Conservation (phyloP, 2,888 invertebrate species). For the Tetropium fuscum region DNA sequence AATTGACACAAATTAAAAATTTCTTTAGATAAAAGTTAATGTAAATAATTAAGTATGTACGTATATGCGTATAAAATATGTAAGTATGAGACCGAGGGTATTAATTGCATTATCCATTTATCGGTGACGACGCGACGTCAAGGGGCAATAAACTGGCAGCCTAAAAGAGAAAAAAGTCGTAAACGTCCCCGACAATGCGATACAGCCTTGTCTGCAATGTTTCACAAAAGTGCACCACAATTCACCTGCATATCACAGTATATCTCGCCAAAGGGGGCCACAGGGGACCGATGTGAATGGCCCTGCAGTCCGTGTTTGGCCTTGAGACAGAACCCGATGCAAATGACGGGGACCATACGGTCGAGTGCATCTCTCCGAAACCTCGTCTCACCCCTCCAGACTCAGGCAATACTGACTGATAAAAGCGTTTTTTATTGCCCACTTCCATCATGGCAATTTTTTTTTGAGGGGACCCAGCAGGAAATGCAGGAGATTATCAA, state of each 20-base stretch:
- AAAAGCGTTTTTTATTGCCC: constrained; percentile 20
- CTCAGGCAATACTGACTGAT: constrained; percentile 19
- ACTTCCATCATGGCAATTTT: constrained; percentile 1
- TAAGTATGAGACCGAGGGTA: no score
- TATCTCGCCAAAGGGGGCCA: constrained; percentile 17
- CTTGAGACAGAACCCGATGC: constrained; percentile 24
- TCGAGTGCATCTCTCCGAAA: constrained; percentile 50
- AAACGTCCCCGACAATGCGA: no score
- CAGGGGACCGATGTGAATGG: constrained; percentile 13
- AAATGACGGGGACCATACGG: constrained; percentile 43
- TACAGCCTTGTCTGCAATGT: background rate
- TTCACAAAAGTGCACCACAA: constrained; percentile 4
- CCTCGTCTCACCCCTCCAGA: constrained; percentile 29
- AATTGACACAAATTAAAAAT: no score
- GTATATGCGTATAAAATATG: no score
- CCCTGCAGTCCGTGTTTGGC: constrained; percentile 23
- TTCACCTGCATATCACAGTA: constrained; percentile 21
- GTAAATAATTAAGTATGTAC: no score
- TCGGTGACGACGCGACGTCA: no score
- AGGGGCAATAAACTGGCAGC: no score
- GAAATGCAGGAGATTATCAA: no score
- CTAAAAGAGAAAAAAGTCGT: no score
- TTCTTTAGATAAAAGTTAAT: no score
- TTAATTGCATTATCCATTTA: no score
- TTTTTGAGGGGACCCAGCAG: no score